Evolutionary conservation across 1,140 invertebrate genomes (phyloP), one percentile per base, ranked within the genome.

Genomic region (Cherax quadricarinatus): DNA sequence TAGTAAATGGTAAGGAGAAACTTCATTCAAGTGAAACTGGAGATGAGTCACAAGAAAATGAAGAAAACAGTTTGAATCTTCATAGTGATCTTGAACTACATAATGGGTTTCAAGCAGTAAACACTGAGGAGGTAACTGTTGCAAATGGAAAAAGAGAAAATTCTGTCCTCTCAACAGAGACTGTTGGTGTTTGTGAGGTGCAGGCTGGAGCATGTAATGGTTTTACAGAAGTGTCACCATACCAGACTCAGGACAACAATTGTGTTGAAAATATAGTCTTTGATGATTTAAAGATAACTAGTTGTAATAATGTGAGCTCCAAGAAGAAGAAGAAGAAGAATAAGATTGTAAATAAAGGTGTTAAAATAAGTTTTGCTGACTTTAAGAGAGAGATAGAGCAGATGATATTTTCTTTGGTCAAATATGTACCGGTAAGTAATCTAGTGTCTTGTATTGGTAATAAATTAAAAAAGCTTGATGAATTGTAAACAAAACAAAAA

Each of bases 381-480:
- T 60, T 88, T n/a, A 24, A 88, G 12, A 62, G 18, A 24, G 73
- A 88, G 70, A 53, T 88, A 41, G 86, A 88, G 10, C 18, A 88
- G 48, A 57, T 88, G 30, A 62, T 79, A 30, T 41, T 88, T 62
- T 60, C 18, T 53, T 60, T 88, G 49, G 86, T 80, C 0, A 51
- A 78, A 21, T 80, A 88, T 88, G 86, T 88, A 49, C 86, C 86
- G 3, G 24, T 48, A 1, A 88, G 86, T 80, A 88, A 80, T 62
- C 41, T 88, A 41, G 73, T 41, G 12, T 51, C 53, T 16, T 57
- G 51, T 60, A 60, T 88, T 88, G 86, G 51, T 49, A 80, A 30
- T 24, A 88, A 88, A 80, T n/a, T 88, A n/a, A 88, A 88, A 48
- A 88, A 88, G 16, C 51, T 88, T 49, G 6, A 88, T 88, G 86